Conservation (phyloP, 2,113 vertebrate species). For the Phoenicopterus ruber region DNA sequence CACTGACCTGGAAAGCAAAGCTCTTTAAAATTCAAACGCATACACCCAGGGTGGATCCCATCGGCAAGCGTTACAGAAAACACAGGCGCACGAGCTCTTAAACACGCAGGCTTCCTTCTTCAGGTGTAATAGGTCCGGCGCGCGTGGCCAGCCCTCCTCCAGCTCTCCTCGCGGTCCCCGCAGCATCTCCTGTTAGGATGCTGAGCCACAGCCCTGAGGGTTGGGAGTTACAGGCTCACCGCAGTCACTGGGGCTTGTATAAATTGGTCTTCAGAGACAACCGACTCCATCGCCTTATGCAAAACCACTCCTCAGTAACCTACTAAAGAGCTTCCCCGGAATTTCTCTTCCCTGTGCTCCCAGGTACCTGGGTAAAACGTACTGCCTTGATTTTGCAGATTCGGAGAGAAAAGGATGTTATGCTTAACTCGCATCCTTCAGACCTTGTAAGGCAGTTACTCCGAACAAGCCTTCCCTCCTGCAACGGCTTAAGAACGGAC, state of each 20-base stretch:
- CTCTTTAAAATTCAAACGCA: background rate
- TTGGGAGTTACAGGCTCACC: constrained; percentile 35
- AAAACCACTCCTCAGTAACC: constrained; percentile 55
- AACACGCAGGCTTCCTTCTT: background rate
- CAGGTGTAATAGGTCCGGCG: background rate
- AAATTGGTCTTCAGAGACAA: constrained; percentile 71
- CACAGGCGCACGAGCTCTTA: background rate
- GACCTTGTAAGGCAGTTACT: background rate
- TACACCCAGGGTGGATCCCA: background rate
- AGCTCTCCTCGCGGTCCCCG: background rate
- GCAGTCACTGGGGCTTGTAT: constrained; percentile 36
- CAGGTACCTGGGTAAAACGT: background rate
- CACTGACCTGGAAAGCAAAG: background rate
- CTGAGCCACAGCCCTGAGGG: constrained; percentile 6
- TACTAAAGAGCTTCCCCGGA: background rate
- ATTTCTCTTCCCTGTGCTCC: background rate
- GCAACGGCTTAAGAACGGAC: background rate
- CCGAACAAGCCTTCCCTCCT: background rate
- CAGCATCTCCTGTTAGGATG: background rate
- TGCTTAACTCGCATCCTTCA: background rate
- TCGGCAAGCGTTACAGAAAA: background rate
- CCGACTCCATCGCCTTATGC: constrained; percentile 37
- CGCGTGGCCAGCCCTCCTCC: background rate
- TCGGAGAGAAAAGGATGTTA: background rate
- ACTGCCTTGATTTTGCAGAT: background rate